phyloP scores from a whole-genome alignment of 1,140 invertebrate species.

The Drosophila virilis region DNA sequence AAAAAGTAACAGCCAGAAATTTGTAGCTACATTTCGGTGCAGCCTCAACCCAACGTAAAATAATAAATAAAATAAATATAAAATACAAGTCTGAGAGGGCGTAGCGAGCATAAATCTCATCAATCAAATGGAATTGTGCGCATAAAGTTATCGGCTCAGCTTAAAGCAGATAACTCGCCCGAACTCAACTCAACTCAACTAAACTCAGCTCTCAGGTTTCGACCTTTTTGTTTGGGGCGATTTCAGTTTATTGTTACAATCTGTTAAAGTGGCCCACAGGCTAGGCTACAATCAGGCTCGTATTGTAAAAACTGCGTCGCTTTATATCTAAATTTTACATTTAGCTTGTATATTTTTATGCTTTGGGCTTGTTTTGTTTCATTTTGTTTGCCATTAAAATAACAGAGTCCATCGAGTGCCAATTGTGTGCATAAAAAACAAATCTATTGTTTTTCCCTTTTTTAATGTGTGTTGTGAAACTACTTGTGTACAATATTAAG shows the following conservation, averaged over 20 bases:
- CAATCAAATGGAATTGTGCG: slow-evolving; percentile 79
- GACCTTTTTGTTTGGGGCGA: slow-evolving; percentile 33
- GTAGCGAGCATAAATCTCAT: slow-evolving; percentile 73
- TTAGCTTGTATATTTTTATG: slow-evolving; percentile 21
- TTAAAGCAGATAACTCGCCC: slow-evolving; percentile 70
- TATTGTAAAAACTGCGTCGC: slow-evolving; percentile 15
- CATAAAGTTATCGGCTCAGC: slow-evolving; percentile 80
- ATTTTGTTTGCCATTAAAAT: slow-evolving; percentile 18
- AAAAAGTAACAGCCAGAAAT: slow-evolving; percentile 50
- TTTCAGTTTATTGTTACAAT: slow-evolving; percentile 74
- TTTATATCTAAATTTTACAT: slow-evolving; percentile 32
- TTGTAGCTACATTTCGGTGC: slow-evolving; percentile 35
- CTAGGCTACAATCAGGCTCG: neutral
- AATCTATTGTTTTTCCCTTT: slow-evolving; percentile 1
- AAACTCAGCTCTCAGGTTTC: slow-evolving; percentile 1
- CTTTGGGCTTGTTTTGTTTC: slow-evolving; percentile 13
- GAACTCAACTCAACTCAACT: slow-evolving; percentile 7
- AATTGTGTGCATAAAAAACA: slow-evolving; percentile 10
- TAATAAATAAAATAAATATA: slow-evolving; percentile 54
- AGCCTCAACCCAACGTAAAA: neutral
- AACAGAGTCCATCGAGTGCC: slow-evolving; percentile 9
- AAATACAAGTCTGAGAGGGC: slow-evolving; percentile 54
- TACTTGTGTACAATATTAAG: neutral
- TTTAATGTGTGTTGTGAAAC: neutral
- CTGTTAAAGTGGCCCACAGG: slow-evolving; percentile 51